phyloP scores from a whole-genome alignment of 2,888 invertebrate genomes.

The Cryptus armator region DNA sequence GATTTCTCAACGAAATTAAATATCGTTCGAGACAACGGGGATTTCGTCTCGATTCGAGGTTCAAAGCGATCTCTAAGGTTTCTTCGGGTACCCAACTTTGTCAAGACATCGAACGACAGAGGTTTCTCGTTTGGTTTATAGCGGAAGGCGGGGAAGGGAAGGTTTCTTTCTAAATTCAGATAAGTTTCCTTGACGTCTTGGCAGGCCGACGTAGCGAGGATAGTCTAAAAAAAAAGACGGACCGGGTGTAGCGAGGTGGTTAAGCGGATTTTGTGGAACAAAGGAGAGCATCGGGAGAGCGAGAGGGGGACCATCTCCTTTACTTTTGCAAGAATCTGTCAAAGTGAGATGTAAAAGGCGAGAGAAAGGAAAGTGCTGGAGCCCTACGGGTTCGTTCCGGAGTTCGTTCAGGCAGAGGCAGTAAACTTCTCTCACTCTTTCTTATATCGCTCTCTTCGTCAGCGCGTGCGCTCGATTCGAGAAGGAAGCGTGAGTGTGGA shows the following conservation, averaged over 20 bases:
- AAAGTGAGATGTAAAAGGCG: slow-evolving; percentile 73
- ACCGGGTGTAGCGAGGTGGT: slow-evolving; percentile 52
- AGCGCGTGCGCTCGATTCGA: background rate
- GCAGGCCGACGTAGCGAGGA: slow-evolving; percentile 9
- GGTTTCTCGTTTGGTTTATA: slow-evolving; percentile 18
- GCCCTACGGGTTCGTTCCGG: slow-evolving; percentile 6
- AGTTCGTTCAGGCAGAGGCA: slow-evolving; percentile 13
- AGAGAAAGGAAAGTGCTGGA: slow-evolving; percentile 68
- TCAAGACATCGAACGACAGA: slow-evolving; percentile 48
- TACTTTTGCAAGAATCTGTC: slow-evolving; percentile 55
- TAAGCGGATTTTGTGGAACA: slow-evolving; percentile 75
- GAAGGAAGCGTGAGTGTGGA: slow-evolving; percentile 52
- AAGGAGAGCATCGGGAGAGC: slow-evolving; percentile 65
- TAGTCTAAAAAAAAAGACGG: slow-evolving; percentile 35
- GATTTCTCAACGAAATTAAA: slow-evolving; percentile 29
- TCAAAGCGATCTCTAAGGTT: slow-evolving; percentile 52
- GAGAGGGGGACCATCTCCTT: slow-evolving; percentile 23
- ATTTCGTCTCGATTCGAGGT: slow-evolving; percentile 30
- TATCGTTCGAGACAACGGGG: slow-evolving; percentile 26
- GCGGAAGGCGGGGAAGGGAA: background rate
- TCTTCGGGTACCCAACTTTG: slow-evolving; percentile 39
- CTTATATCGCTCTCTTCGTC: background rate
- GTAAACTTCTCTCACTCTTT: slow-evolving; percentile 18
- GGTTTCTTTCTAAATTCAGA: slow-evolving; percentile 68
- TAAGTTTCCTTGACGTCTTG: slow-evolving; percentile 68